Conservation (phyloP, 1,140 invertebrate genomes). For the Hypothenemus hampei region DNA sequence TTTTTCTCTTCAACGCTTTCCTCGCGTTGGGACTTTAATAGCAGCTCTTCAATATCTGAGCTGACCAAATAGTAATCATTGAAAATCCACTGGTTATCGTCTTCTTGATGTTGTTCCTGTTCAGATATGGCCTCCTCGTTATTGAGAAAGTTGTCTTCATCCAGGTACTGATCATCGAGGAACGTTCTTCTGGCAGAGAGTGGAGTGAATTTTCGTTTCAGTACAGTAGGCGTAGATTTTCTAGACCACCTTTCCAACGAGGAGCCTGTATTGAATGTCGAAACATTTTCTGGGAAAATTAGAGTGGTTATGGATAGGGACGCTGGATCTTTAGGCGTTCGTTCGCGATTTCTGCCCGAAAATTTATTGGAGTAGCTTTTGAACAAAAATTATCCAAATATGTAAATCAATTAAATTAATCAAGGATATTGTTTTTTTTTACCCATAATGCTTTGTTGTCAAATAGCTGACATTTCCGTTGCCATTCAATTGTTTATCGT, state of each 20-base stretch:
- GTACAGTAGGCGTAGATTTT: conserved; percentile 30
- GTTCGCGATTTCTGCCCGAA: not conserved
- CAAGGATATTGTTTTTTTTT: not conserved
- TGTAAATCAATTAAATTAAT: not conserved
- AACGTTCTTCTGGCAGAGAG: not conserved
- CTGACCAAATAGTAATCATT: conserved; percentile 10
- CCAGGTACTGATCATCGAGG: conserved; percentile 16
- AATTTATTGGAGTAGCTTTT: conserved; percentile 9
- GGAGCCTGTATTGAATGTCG: conserved; percentile 24
- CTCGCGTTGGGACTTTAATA: conserved; percentile 16
- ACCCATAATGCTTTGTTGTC: not conserved
- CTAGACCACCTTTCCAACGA: conserved; percentile 30
- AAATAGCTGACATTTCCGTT: not conserved
- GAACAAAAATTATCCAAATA: not conserved
- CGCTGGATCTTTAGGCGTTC: not conserved
- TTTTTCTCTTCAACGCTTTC: conserved; percentile 1
- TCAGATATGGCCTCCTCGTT: not conserved
- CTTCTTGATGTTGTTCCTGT: not conserved
- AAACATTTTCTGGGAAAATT: conserved; percentile 21
- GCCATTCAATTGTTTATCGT: not conserved
- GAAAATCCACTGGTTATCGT: not conserved
- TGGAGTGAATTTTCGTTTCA: conserved; percentile 7
- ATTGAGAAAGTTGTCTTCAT: not conserved
- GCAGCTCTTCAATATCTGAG: conserved; percentile 30
- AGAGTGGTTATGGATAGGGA: conserved; percentile 24